Base-by-base conservation (phyloP, 1,140 invertebrate genomes). In the Drosophila nebulosa region DNA sequence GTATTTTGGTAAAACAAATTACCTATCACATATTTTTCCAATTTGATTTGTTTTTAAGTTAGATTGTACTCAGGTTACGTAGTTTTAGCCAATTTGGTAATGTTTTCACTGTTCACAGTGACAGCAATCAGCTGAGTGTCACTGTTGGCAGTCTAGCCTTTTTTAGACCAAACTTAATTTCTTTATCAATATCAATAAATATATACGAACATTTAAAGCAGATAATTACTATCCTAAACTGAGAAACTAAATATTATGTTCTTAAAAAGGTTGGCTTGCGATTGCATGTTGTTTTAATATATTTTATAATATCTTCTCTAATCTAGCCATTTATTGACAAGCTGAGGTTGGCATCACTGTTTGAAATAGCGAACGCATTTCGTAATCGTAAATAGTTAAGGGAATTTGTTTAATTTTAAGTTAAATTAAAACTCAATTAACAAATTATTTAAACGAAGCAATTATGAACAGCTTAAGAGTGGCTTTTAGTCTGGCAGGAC, bases 391-490 rank as follows among this genome's bases (percentile, higher is more conserved):
- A 72, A 73, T 69, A 74, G 16, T 60, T 27, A 3, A 16, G 12
- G 1, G 9, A 18, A 30, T 39, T 39, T 36, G 30, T 12, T 60
- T 51, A 21, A 39, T 60, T 27, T 3, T 70, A 5, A 62, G 56
- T 65, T 36, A 53, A 60, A 53, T n/a, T 30, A 14, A 46, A 21
- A 2, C 24, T 50, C 21, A 21, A 21, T 3, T 12, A 4, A 5
- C 4, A 62, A 18, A 5, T 26, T 3, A 35, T 51, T 4, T 53
- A 22, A 22, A 18, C 4, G 21, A 1, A 7, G 12, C 42, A 69
- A 69, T 14, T 5, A 79, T 89, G 73, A 76, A 56, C 42, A 78
- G 50, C 22, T 53, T 90, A 4, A 42, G 64, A 14, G 1, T 62
- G 16, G 65, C 65, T 4, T 58, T 90, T 1, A 56, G 53, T 35